These are phyloP conservation scores for Hemithea aestivaria DNA, from an alignment of 2,888 invertebrate species.

Conservation along the genomic window DNA sequence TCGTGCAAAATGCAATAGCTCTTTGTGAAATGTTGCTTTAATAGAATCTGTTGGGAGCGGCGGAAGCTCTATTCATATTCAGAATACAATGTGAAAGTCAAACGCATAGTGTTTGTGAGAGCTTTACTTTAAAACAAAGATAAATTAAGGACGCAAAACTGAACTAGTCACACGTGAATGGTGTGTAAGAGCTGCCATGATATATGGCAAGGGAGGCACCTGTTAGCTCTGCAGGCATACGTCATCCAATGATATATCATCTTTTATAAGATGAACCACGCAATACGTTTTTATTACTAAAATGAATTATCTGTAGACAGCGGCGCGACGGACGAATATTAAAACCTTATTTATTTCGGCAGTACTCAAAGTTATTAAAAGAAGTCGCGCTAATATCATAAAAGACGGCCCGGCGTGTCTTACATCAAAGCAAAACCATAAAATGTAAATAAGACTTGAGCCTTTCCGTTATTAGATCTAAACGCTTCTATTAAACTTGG, in stretches of 20 bases:
- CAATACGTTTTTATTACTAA: constrained; percentile 16
- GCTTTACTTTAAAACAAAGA: constrained; percentile 28
- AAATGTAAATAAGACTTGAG: constrained; percentile 25
- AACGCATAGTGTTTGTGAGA: not conserved
- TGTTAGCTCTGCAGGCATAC: constrained; percentile 38
- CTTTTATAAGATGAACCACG: constrained; percentile 14
- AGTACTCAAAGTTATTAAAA: constrained; percentile 3
- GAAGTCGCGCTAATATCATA: constrained; percentile 15
- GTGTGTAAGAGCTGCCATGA: constrained; percentile 27
- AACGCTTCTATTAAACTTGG: constrained; percentile 46
- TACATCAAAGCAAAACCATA: constrained; percentile 15
- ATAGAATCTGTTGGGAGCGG: constrained; percentile 7
- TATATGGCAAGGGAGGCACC: constrained; percentile 33
- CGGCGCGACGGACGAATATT: constrained; percentile 6
- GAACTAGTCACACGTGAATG: constrained; percentile 30
- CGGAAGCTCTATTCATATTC: constrained; percentile 20
- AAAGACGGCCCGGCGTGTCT: constrained; percentile 15
- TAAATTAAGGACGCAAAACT: constrained; percentile 38
- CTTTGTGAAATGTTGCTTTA: constrained; percentile 7
- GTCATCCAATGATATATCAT: constrained; percentile 38
- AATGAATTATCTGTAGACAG: constrained; percentile 11
- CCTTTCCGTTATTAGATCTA: constrained; percentile 40
- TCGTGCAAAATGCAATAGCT: constrained; percentile 8
- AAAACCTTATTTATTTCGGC: constrained; percentile 10
- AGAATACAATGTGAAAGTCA: constrained; percentile 15